Evolutionary conservation across 1,140 invertebrate genomes (phyloP), one percentile per base, ranked within the genome.

Genomic region (Drosophila asahinai): DNA sequence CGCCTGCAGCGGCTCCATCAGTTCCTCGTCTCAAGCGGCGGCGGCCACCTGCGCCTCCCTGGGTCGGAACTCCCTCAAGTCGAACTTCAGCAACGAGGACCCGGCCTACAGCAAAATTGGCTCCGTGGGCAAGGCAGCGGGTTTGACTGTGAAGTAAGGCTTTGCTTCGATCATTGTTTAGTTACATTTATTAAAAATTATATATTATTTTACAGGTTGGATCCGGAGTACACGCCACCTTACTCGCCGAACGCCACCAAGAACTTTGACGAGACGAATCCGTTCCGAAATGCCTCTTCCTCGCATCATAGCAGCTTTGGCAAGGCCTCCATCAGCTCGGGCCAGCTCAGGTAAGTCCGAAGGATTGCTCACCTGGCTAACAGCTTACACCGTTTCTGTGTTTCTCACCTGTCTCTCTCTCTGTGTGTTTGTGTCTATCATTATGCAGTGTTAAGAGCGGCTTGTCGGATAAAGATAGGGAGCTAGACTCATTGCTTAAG

Each of bases 401-500:
- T 84, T 51, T 81, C 65, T 81, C 62, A 73, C 70, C 57, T 80
- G 27, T 91, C 67, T 72, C 51, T 66, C 58, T 71, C 65, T 64
- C 47, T 62, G 51, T 68, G 63, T 86, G 54, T 82, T 78, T 74
- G 73, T 86, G 54, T 81, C n/a, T 61, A 70, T 73, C 75, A 92
- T 92, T 92, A 68, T 93, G 92, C 77, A 94, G 94, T 80, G 91
- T 92, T 83, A 94, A 94, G 68, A 81, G 76, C 94, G 66, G 94
- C 94, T 82, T 94, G 93, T 90, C 94, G 94, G 73, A 93, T 94
- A 60, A 95, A 94, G 89, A 94, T 93, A 91, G 93, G 93, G 68
- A 94, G 94, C 86, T 95, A 58, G 94, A 95, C 82, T 94, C 94
- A 62, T 92, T 95, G 58, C 86, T 95, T 43, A 95, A 94, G 73